Conservation (phyloP, 2,888 invertebrate genomes). For the Cactoblastis cactorum region DNA sequence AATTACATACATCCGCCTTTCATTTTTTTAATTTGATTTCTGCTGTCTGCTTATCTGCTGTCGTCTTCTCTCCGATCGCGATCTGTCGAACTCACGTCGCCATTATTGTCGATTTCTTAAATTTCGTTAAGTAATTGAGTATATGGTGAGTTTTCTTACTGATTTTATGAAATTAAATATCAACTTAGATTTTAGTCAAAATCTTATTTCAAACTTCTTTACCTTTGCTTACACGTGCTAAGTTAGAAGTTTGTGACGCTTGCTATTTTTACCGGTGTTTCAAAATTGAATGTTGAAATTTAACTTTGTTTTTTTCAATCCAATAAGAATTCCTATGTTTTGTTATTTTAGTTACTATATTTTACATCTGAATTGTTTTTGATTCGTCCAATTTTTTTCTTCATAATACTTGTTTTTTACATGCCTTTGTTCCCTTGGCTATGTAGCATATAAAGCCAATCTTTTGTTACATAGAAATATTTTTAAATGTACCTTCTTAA, state of each 20-base stretch:
- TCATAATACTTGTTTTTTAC: no score
- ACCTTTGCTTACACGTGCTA: constrained; percentile 15
- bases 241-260: background rate
- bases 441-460: no score
- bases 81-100: background rate
- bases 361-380: no score
- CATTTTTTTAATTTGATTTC: background rate
- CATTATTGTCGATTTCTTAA: background rate
- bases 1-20: no score
- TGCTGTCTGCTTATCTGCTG: no score
- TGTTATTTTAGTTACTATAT: no score
- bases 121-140: background rate
- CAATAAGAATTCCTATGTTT: no score
- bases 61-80: background rate
- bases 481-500: no score
- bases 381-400: no score
- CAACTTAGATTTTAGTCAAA: background rate
- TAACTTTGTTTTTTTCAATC: constrained; percentile 24
- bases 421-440: no score
- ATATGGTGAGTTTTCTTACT: background rate
- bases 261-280: constrained; percentile 14
- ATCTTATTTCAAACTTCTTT: background rate
- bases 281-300: constrained; percentile 17
- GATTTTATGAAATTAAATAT: background rate
- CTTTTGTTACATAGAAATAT: no score